Evolutionary conservation across 2,888 invertebrate species (phyloP).

Genomic region (Amiota minor): DNA sequence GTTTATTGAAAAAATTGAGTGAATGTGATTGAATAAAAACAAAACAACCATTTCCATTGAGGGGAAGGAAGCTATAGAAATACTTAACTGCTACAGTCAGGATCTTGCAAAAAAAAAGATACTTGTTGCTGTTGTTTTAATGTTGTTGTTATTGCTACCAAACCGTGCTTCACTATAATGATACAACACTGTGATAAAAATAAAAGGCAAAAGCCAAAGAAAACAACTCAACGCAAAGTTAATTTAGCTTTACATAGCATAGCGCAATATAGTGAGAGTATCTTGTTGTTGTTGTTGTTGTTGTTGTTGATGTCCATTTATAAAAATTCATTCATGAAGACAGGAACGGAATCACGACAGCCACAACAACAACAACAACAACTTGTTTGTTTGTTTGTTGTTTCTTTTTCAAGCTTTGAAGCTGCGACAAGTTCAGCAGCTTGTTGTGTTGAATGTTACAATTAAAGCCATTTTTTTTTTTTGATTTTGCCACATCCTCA

Average conservation of each 20-base stretch:
- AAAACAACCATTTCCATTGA: background rate
- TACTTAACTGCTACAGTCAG: too few species aligned
- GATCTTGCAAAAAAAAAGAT: too few species aligned
- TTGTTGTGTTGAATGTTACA: conserved; percentile 70
- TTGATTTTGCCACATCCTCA: conserved; percentile 49
- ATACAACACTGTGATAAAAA: background rate
- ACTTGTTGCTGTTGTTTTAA: too few species aligned
- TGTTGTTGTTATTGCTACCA: background rate
- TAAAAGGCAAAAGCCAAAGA: too few species aligned
- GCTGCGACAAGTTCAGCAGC: conserved; percentile 46
- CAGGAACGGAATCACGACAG: conserved; percentile 9
- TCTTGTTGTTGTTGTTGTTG: conserved; percentile 19
- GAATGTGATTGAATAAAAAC: background rate
- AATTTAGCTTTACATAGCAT: too few species aligned
- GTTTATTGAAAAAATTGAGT: background rate
- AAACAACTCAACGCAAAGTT: too few species aligned
- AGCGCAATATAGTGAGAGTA: too few species aligned
- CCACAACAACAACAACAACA: too few species aligned
- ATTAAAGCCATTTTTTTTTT: conserved; percentile 62
- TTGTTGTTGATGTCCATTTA: conserved; percentile 19
- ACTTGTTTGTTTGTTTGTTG: background rate
- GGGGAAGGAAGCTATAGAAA: background rate
- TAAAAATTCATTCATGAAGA: conserved; percentile 28
- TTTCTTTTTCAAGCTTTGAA: background rate
- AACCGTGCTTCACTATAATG: conserved; percentile 3